Evolutionary conservation across 2,888 invertebrate species (phyloP).

Genomic region (Hyposoter dolosus): DNA sequence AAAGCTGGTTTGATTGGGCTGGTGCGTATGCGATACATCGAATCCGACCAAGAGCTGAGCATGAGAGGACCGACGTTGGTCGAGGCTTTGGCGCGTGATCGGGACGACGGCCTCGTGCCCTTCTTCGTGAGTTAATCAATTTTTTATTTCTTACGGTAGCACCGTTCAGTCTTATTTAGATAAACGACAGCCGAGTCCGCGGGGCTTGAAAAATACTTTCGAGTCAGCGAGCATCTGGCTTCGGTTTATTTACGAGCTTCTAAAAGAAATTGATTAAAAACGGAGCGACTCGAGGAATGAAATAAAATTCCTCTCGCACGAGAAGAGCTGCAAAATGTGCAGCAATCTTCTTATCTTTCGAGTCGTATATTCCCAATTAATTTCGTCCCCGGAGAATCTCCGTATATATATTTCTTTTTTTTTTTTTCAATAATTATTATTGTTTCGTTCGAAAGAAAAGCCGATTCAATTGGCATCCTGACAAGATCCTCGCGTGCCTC

Average conservation of each 20-base stretch:
- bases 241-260: conserved; percentile 53
- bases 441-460: conserved; percentile 15
- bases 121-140: conserved; percentile 92
- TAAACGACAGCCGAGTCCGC: not conserved
- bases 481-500: conserved; percentile 71
- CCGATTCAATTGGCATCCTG: conserved; percentile 61
- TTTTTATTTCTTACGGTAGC: not conserved
- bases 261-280: conserved; percentile 35
- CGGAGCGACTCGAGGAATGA: conserved; percentile 11
- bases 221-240: conserved; percentile 47
- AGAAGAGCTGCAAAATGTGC: conserved; percentile 10
- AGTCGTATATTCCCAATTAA: conserved; percentile 64
- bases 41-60: conserved; percentile 93
- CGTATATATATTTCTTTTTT: not conserved
- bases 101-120: conserved; percentile 93
- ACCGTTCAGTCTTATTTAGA: not conserved
- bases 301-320: not conserved
- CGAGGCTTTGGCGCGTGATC: conserved; percentile 92
- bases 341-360: conserved; percentile 68
- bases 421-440: conserved; percentile 6
- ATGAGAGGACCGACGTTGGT: conserved; percentile 93
- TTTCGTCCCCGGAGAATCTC: conserved; percentile 37
- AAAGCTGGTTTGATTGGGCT: conserved; percentile 97
- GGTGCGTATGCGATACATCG: conserved; percentile 96
- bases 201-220: not conserved